Conservation (phyloP, 2,888 invertebrate genomes). For the Drosophila differens region DNA sequence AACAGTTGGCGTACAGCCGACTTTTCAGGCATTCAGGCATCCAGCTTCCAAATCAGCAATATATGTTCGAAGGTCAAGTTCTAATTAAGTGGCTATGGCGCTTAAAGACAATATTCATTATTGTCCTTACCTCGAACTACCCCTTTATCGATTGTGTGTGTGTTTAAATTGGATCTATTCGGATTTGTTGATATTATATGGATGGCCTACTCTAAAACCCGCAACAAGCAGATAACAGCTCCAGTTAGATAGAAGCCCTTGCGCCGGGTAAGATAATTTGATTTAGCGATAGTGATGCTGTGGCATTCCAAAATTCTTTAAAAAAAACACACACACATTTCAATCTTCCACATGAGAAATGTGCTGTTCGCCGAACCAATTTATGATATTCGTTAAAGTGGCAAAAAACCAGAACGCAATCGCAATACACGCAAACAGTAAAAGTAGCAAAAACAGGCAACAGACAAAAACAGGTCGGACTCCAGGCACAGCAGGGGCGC, state of each 20-base stretch:
- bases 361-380: conserved; percentile 77
- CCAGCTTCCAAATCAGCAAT: neutral
- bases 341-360: conserved; percentile 82
- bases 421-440: conserved; percentile 23
- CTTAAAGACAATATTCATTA: neutral
- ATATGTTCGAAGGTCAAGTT: neutral
- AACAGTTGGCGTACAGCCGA: conserved; percentile 31
- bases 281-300: conserved; percentile 7
- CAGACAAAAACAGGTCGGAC: conserved; percentile 26
- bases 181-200: neutral
- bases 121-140: neutral
- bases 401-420: conserved; percentile 31
- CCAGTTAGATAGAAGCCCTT: neutral
- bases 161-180: neutral
- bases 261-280: conserved; percentile 1
- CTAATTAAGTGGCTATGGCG: neutral
- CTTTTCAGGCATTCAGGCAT: conserved; percentile 5
- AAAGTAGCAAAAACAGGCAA: conserved; percentile 25
- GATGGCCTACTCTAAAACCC: neutral
- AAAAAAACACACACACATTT: conserved; percentile 65
- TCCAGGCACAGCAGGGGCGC: neutral
- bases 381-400: conserved; percentile 78
- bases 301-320: conserved; percentile 15
- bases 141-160: neutral
- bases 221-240: neutral